These are phyloP conservation scores for Narcine bancroftii DNA, from an alignment of 2,113 vertebrate genomes.

Conservation along the genomic window DNA sequence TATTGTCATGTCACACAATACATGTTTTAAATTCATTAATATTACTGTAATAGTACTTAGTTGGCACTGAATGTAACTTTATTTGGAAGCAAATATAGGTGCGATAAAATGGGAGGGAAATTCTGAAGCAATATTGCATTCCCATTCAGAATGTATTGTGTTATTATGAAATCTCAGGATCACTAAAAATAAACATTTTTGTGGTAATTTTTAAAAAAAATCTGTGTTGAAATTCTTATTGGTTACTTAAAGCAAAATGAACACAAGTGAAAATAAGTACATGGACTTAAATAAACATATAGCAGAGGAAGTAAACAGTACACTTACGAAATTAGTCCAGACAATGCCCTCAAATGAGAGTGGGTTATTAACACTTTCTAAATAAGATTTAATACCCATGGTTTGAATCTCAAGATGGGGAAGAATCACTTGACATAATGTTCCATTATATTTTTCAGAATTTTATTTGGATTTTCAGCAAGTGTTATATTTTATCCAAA, in stretches of 20 bases:
- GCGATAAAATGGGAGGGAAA: slow-evolving; percentile 46
- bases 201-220: not conserved
- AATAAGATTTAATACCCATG: not conserved
- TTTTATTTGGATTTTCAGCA: not conserved
- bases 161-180: not conserved
- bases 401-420: not conserved
- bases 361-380: not conserved
- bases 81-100: slow-evolving; percentile 6
- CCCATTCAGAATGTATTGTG: not conserved
- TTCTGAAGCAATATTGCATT: slow-evolving; percentile 49
- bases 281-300: not conserved
- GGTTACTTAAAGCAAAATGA: not conserved
- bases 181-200: too few relatives aligned
- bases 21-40: too few relatives aligned
- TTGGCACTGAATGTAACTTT: not conserved
- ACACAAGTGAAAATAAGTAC: not conserved
- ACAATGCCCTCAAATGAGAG: not conserved
- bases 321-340: not conserved
- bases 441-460: not conserved
- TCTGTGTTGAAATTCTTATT: not conserved
- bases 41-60: too few relatives aligned
- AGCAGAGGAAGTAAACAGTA: not conserved
- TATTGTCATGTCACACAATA: not conserved
- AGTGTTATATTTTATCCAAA: not conserved
- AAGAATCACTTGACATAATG: not conserved